Conservation (phyloP, 2,888 invertebrate genomes). For the Drosophila nigricruria region DNA sequence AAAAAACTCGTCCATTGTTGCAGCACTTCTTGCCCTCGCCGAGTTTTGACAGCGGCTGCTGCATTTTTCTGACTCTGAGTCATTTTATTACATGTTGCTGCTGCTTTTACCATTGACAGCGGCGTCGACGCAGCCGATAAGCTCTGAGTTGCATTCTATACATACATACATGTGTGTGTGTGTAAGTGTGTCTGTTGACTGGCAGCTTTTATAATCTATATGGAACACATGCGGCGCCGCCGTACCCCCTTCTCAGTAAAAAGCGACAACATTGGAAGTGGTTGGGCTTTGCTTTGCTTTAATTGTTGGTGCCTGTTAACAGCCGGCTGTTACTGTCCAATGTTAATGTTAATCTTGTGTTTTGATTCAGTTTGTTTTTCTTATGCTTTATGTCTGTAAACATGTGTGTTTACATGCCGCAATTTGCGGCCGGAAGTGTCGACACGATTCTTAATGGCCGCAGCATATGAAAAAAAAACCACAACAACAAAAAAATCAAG, state of each 20-base stretch:
- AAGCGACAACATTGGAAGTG: slow-evolving; percentile 22
- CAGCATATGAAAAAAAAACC: slow-evolving; percentile 35
- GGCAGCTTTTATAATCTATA: slow-evolving; percentile 64
- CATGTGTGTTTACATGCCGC: slow-evolving; percentile 72
- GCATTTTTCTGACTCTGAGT: slow-evolving; percentile 67
- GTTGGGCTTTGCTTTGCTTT: slow-evolving; percentile 27
- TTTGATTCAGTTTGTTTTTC: slow-evolving; percentile 36
- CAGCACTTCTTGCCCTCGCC: slow-evolving; percentile 60
- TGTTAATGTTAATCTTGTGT: slow-evolving; percentile 46
- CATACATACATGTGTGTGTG: slow-evolving; percentile 1
- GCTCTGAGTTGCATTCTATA: slow-evolving; percentile 50
- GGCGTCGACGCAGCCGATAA: slow-evolving; percentile 60
- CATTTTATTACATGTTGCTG: slow-evolving; percentile 50
- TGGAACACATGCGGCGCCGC: slow-evolving; percentile 60
- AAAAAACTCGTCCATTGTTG: slow-evolving; percentile 62
- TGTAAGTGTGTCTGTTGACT: slow-evolving; percentile 19
- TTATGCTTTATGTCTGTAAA: slow-evolving; percentile 57
- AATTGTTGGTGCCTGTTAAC: slow-evolving; percentile 39
- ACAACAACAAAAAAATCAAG: slow-evolving; percentile 30
- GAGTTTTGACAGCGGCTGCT: slow-evolving; percentile 51
- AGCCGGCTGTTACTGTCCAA: slow-evolving; percentile 50
- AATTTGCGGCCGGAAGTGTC: slow-evolving; percentile 69
- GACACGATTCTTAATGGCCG: slow-evolving; percentile 67
- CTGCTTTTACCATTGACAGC: slow-evolving; percentile 44
- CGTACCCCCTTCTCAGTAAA: slow-evolving; percentile 16